phyloP scores from a whole-genome alignment of 1,140 invertebrate species.

The Calephelis virginiensis region DNA sequence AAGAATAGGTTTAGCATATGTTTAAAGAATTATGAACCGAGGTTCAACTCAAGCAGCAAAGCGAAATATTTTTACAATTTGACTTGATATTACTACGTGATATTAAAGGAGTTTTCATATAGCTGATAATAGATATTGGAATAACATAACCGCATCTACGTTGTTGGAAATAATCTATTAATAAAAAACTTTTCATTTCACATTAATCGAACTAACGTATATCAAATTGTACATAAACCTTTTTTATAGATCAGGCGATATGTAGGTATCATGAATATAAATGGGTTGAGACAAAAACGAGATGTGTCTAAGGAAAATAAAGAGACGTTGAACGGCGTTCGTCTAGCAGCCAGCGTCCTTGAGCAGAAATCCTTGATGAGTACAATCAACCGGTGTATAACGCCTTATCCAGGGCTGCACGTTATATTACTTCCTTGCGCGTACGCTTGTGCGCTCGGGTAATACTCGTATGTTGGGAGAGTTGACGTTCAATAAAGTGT shows the following conservation, averaged over 20 bases:
- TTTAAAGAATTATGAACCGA: too few species aligned
- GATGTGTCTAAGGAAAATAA: constrained; percentile 69
- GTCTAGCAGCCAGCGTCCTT: constrained; percentile 72
- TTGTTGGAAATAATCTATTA: not conserved
- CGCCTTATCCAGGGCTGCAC: constrained; percentile 55
- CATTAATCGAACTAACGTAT: not conserved
- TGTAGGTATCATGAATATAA: constrained; percentile 76
- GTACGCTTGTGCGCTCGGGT: not conserved
- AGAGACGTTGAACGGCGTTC: constrained; percentile 63
- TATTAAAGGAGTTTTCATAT: too few species aligned
- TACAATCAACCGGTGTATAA: constrained; percentile 76
- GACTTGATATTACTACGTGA: too few species aligned
- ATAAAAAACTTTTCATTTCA: not conserved
- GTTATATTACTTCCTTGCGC: constrained; percentile 5
- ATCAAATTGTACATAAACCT: constrained; percentile 47
- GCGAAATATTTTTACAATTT: too few species aligned
- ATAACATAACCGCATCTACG: too few species aligned
- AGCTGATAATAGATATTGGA: too few species aligned
- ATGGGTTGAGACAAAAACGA: constrained; percentile 71
- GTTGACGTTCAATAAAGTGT: too few species aligned
- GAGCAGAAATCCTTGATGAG: constrained; percentile 77
- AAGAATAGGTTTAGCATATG: too few species aligned
- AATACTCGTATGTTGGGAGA: too few species aligned
- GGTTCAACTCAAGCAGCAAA: too few species aligned
- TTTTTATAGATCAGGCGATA: constrained; percentile 72